Conservation (phyloP, 2,888 invertebrate species). For the Hesperia comma region DNA sequence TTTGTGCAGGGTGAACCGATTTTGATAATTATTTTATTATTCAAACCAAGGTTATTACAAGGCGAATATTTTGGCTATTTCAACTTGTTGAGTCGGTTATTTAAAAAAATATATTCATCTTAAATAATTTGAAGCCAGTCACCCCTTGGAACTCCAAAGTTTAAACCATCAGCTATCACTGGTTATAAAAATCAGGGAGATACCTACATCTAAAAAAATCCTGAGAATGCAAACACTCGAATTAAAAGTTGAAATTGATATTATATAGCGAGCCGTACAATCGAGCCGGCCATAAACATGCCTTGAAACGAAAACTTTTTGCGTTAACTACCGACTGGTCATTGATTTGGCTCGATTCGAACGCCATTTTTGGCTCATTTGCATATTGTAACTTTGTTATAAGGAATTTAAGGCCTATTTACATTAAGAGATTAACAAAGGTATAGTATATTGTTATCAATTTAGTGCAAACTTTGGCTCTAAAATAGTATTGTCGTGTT, state of each 20-base stretch:
- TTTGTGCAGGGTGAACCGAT: too few relatives aligned
- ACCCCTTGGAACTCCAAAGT: too few relatives aligned
- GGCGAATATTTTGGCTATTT: too few relatives aligned
- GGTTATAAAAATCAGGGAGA: too few relatives aligned
- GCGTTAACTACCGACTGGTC: conserved; percentile 17
- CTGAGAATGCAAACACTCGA: conserved; percentile 8
- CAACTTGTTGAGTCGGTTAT: too few relatives aligned
- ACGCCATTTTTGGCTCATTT: conserved; percentile 19
- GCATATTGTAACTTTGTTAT: conserved; percentile 17
- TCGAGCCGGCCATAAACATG: conserved; percentile 25
- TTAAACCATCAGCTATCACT: too few relatives aligned
- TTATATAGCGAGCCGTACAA: conserved; percentile 16
- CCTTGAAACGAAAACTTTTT: conserved; percentile 22
- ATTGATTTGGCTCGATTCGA: conserved; percentile 6
- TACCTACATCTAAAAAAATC: background rate
- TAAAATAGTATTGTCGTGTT: background rate
- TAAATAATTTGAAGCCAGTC: too few relatives aligned
- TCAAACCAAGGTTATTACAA: too few relatives aligned
- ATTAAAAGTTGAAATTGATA: conserved; percentile 32
- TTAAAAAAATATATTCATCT: too few relatives aligned
- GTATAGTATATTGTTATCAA: background rate
- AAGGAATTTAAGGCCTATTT: conserved; percentile 8
- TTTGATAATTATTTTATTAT: too few relatives aligned
- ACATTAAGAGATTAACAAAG: background rate
- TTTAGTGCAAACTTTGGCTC: background rate